Percentiles rank a stretch among this genome's conserved stretches.
Evolutionary conservation across 2,888 invertebrate species (phyloP).

Genomic region (Hermodice carunculata): DNA sequence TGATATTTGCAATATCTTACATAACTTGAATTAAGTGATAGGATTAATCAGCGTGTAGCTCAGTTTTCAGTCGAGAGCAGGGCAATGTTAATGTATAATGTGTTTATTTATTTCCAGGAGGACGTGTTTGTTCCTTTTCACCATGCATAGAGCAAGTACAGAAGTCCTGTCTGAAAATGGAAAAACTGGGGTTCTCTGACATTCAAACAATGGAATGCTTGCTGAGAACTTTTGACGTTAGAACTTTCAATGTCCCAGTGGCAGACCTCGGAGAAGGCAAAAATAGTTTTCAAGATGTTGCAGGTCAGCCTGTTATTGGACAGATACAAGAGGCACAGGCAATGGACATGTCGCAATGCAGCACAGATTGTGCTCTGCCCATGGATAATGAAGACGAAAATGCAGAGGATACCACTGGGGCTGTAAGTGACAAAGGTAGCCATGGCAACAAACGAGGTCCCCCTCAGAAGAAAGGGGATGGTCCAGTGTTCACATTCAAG

Average conservation of each 20-base stretch:
- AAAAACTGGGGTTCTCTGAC: constrained; percentile 83
- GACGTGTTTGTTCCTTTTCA: constrained; percentile 96
- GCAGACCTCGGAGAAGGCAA: constrained; percentile 28
- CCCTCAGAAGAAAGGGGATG: not conserved
- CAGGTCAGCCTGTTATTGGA: constrained; percentile 13
- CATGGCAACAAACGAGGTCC: not conserved
- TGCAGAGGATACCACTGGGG: not conserved
- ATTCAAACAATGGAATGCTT: constrained; percentile 87
- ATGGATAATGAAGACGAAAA: not conserved
- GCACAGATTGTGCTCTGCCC: not conserved
- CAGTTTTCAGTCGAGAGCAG: too few species aligned
- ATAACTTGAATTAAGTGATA: too few species aligned
- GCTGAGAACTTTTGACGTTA: constrained; percentile 52
- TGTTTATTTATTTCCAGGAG: constrained; percentile 75
- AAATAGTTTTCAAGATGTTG: not conserved
- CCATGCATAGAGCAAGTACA: constrained; percentile 99
- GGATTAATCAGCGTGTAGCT: too few species aligned
- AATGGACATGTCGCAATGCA: not conserved
- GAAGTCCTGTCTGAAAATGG: constrained; percentile 82
- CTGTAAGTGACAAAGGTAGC: too few species aligned
- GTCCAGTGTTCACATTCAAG: constrained; percentile 49
- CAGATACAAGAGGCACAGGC: constrained; percentile 2
- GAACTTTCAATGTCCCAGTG: too few species aligned
- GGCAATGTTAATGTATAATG: not conserved
- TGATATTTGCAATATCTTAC: too few species aligned